Base-by-base conservation (phyloP, 2,888 invertebrate genomes). In the Euclidia mi region DNA sequence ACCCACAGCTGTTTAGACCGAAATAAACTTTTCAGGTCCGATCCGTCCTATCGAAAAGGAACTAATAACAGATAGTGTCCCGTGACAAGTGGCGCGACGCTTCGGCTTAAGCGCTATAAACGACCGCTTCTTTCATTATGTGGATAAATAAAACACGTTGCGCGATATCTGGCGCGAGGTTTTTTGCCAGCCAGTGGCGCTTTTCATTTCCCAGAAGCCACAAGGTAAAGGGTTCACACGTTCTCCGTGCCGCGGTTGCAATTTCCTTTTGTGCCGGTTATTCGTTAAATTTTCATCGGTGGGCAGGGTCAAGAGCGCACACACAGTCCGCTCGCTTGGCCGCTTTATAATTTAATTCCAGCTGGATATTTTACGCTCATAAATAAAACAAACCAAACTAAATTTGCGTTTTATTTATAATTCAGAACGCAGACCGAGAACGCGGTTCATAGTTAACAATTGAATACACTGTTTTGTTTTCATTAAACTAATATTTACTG, bases 211-310 rank as follows among this genome's bases (percentile, higher is more conserved):
- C 65, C 71, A 69, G 70, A 65, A 78, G 77, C 79, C 72, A 62
- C 78, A 78, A 79, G 79, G 79, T 79, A 85, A 82, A 84, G 81
- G 86, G 82, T 80, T 82, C 78, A 77, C 83, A 81, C 84, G 80
- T 78, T 73, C 72, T 69, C 73, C 60, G 75, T 69, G 69, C 71
- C 68, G 82, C 72, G 79, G 81, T 74, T 79, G 85, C 85, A 89
- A 88, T 87, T 85, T 88, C 85, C 88, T 88, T 88, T 89, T 85
- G 88, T 84, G 85, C 85, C 79, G 76, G 76, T 76, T 81, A 84
- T 88, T 89, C 88, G 88, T 90, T 89, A 90, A 89, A 87, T 81
- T 89, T 89, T 88, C 85, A 90, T 82, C 74, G 79, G 76, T 56
- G 52, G 73, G 79, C 71, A 75, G 84, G 84, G n/a, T n/a, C n/a